Base-by-base conservation (phyloP, 2,797 vertebrate genomes). In the Sebastes miniatus region DNA sequence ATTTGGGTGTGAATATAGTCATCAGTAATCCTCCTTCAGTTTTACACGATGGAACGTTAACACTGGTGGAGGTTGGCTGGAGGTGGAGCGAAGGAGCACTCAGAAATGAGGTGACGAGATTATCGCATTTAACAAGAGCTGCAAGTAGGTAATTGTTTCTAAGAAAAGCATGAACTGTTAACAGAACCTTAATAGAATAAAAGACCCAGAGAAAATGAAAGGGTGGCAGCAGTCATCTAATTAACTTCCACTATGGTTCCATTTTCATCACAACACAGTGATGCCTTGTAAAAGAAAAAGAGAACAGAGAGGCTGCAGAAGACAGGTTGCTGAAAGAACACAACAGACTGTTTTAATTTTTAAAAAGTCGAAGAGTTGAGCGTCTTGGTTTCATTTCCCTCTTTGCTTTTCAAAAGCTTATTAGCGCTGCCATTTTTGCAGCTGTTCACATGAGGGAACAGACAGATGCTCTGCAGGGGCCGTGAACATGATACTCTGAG, bases 161-260 rank as follows among this genome's bases (percentile, higher is more conserved):
- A 61, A 74, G 59, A 72, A 72, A 74, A 80, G 22, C 43, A 27
- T 34, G 13, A 57, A 52, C 27, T 83, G 52, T 76, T 73, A 76
- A 73, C 25, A 29, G 64, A 43, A 81, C 14, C 39, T 16, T 81
- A 69, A 75, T 27, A 66, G 39, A 81, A 88, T 80, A 83, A 74
- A 24, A 72, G 68, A 72, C 54, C 12, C 1, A 1, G 8, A 59
- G 58, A 52, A 84, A 76, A 74, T 69, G 61, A 81, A 56, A 36
- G 58, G 54, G 64, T 69, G 65, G 58, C 36, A 13, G 54, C 0
- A 5, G 34, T 76, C 31, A 14, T 81, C 71, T 81, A 80, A 87
- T 87, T 80, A 73, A 66, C 64, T 81, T 77, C 12, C n/a, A 62
- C 69, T 36, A 5, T 22, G 63, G 59, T 47, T 58, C 61, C 39